Conservation (phyloP, 1,140 invertebrate species). For the Reticulitermes speratus region DNA sequence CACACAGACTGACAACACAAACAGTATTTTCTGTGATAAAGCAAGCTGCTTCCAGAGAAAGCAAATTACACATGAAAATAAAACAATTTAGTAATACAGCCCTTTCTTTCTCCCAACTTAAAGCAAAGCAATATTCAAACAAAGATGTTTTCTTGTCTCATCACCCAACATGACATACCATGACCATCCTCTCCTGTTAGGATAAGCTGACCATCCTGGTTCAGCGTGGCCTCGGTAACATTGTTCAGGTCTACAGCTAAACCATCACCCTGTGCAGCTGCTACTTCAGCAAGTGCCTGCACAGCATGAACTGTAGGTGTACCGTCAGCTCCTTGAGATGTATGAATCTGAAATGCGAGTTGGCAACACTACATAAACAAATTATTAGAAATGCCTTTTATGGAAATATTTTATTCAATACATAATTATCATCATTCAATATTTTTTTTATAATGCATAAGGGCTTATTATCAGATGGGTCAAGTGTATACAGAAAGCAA, state of each 20-base stretch:
- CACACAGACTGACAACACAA: no score
- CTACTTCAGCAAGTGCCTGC: conserved; percentile 74
- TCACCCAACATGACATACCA: conserved; percentile 56
- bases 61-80: no score
- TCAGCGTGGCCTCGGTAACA: conserved; percentile 81
- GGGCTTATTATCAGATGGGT: no score
- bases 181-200: conserved; percentile 92
- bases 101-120: no score
- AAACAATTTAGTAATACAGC: no score
- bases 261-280: conserved; percentile 59
- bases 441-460: no score
- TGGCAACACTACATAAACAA: not conserved
- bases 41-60: no score
- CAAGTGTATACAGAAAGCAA: no score
- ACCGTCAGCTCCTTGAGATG: conserved; percentile 65
- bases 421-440: not conserved
- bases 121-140: no score
- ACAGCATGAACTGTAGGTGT: conserved; percentile 58
- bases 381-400: not conserved
- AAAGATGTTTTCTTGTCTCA: no score
- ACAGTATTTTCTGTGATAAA: no score
- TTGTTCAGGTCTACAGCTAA: conserved; percentile 84
- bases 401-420: not conserved
- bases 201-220: conserved; percentile 92
- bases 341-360: conserved; percentile 50